These are phyloP conservation scores for Euglossa dilemma DNA, from an alignment of 1,140 invertebrate genomes.

Conservation along the genomic window DNA sequence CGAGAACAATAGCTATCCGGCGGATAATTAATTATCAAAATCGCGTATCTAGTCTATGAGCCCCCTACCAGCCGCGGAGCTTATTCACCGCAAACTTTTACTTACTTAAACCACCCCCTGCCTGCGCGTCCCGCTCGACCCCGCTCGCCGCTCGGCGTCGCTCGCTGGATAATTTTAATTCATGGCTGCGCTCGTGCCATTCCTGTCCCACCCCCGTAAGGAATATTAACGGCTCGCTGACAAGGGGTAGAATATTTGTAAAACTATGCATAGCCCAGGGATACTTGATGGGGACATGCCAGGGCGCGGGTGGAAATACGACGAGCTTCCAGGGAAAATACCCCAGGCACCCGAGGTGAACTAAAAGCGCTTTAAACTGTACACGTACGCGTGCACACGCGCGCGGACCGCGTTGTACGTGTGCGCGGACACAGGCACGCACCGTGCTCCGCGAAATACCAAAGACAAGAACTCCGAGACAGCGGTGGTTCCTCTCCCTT, in stretches of 20 bases:
- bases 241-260: conserved; percentile 78
- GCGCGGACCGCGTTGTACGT: not conserved
- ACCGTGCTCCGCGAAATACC: conserved; percentile 33
- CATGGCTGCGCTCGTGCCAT: not conserved
- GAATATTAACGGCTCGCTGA: conserved; percentile 73
- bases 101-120: conserved; percentile 16
- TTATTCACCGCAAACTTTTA: conserved; percentile 19
- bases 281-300: conserved; percentile 70
- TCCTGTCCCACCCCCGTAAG: conserved; percentile 9
- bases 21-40: conserved; percentile 36
- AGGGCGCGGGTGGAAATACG: conserved; percentile 69
- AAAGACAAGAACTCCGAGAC: conserved; percentile 38
- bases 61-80: not conserved
- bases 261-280: conserved; percentile 78
- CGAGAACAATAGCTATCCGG: not conserved
- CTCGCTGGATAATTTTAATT: conserved; percentile 69
- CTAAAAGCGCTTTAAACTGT: conserved; percentile 77
- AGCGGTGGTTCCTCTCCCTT: not conserved
- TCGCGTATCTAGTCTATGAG: not conserved
- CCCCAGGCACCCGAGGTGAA: conserved; percentile 68
- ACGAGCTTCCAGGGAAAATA: conserved; percentile 77
- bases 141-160: not conserved
- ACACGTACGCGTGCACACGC: not conserved
- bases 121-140: not conserved
- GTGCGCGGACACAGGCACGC: not conserved